Conservation (phyloP, 2,888 invertebrate species). For the Cepaea hortensis region DNA sequence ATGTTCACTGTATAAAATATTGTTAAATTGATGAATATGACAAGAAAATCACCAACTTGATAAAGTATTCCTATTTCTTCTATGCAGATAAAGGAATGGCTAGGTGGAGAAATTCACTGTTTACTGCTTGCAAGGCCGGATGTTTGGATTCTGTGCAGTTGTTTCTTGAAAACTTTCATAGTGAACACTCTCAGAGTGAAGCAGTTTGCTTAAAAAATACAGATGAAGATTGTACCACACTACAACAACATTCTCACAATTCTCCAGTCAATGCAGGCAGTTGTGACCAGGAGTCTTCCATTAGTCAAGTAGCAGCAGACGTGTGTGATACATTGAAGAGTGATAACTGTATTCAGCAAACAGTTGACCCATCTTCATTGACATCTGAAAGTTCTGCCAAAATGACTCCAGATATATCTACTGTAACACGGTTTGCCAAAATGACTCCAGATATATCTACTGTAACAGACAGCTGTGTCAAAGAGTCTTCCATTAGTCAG, state of each 20-base stretch:
- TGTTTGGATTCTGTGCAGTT: conserved; percentile 63
- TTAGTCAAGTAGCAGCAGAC: background rate
- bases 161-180: background rate
- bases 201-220: background rate
- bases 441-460: background rate
- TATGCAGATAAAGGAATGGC: conserved; percentile 66
- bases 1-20: too few species aligned
- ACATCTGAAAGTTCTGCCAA: background rate
- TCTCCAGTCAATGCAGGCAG: background rate
- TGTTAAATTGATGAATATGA: too few species aligned
- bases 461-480: background rate
- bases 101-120: conserved; percentile 70
- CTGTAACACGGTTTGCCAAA: background rate
- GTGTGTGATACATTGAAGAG: background rate
- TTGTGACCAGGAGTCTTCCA: conserved; percentile 32
- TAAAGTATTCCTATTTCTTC: conserved; percentile 26
- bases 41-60: background rate
- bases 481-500: conserved; percentile 34
- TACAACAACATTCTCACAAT: background rate
- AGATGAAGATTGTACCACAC: background rate
- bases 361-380: background rate
- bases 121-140: conserved; percentile 73
- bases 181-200: background rate
- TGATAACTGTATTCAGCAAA: background rate
- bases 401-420: too few species aligned